Percentiles rank a stretch among this genome's conserved stretches.
Conservation (phyloP, 1,140 invertebrate species). For the Drosophila melanica region DNA sequence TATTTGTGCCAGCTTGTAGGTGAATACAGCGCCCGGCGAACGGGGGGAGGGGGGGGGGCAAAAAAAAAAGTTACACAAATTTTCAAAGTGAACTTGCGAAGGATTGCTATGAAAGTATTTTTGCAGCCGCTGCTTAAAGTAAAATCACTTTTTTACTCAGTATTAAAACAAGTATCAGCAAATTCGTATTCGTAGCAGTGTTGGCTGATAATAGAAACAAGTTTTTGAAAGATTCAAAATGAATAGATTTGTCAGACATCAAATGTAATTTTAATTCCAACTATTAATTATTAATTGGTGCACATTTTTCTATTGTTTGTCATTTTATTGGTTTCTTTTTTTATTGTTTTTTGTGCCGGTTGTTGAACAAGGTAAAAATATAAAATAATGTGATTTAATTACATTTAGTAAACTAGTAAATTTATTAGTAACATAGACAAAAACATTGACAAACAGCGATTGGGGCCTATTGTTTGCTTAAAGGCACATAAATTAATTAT, state of each 20-base stretch:
- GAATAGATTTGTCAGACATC: too few species aligned
- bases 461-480: constrained; percentile 62
- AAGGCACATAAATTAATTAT: constrained; percentile 72
- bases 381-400: constrained; percentile 67
- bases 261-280: neutral
- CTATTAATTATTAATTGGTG: neutral
- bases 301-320: neutral
- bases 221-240: too few species aligned
- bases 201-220: too few species aligned
- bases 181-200: too few species aligned
- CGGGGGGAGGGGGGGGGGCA: too few species aligned
- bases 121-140: neutral
- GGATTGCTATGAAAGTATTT: constrained; percentile 2
- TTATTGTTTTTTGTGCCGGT: too few species aligned
- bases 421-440: constrained; percentile 53
- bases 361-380: constrained; percentile 11
- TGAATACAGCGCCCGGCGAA: neutral
- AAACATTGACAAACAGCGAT: constrained; percentile 43
- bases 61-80: neutral
- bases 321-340: constrained; percentile 19
- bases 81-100: constrained; percentile 27
- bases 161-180: too few species aligned
- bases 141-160: neutral
- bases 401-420: constrained; percentile 63
- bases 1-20: constrained; percentile 8